These are phyloP conservation scores for Hydropotes inermis DNA, from an alignment of 2,113 vertebrate genomes.

Conservation along the genomic window DNA sequence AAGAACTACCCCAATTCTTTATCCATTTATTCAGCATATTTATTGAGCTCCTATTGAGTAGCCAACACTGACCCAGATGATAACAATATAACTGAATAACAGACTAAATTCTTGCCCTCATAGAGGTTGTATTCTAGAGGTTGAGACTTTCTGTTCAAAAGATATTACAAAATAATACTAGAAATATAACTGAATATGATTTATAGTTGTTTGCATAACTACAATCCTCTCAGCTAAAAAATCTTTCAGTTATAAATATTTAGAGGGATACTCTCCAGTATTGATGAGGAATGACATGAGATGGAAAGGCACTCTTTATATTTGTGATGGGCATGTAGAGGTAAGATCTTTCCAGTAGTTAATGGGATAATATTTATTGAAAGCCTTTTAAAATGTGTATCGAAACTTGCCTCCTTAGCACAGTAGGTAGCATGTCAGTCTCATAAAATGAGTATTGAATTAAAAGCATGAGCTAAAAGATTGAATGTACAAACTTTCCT, in stretches of 20 bases:
- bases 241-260: neutral
- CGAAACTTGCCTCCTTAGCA: neutral
- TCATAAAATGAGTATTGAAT: neutral
- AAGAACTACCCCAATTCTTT: neutral
- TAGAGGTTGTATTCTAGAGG: neutral
- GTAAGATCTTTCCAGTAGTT: neutral
- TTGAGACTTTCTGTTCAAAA: neutral
- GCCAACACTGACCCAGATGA: neutral
- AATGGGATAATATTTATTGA: neutral
- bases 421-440: neutral
- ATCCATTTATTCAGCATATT: neutral
- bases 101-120: neutral
- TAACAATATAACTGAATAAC: neutral
- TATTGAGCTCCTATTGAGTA: neutral
- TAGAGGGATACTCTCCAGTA: neutral
- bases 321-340: neutral
- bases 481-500: neutral
- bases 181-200: slow-evolving; percentile 26
- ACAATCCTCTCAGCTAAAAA: neutral
- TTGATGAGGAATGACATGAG: neutral
- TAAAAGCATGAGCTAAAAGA: neutral
- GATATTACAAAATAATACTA: neutral
- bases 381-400: neutral
- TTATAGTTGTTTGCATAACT: neutral
- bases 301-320: neutral